Evolutionary conservation across 2,113 vertebrate genomes (phyloP).

Genomic region (Elaphurus davidianus): DNA sequence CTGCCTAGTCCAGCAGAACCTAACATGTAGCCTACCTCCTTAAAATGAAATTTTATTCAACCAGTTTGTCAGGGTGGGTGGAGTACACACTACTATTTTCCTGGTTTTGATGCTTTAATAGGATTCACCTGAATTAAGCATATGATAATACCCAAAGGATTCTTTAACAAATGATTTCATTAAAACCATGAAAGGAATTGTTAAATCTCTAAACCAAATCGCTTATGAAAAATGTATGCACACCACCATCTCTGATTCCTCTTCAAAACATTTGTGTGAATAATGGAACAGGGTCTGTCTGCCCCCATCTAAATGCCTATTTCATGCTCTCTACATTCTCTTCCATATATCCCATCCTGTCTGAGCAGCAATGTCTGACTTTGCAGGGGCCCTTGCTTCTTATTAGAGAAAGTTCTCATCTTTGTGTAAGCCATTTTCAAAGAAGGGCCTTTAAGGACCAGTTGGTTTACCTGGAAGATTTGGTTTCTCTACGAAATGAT

Average conservation of each 20-base stretch:
- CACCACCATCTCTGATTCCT: neutral
- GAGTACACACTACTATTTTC: neutral
- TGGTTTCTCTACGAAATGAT: neutral
- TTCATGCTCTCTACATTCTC: neutral
- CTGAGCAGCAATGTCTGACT: neutral
- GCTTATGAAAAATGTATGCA: neutral
- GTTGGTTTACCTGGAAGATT: conserved; percentile 2
- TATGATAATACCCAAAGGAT: neutral
- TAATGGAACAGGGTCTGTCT: neutral
- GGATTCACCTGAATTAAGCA: neutral
- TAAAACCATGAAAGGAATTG: neutral
- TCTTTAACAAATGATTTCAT: neutral
- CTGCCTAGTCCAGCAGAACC: neutral
- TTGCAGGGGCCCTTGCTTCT: neutral
- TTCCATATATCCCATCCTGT: neutral
- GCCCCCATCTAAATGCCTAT: neutral
- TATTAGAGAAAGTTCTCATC: neutral
- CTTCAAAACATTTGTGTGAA: neutral
- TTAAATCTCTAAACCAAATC: neutral
- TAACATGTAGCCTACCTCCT: neutral
- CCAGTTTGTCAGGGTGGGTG: neutral
- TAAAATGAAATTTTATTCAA: neutral
- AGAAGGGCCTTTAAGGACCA: conserved; percentile 29
- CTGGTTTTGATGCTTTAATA: neutral
- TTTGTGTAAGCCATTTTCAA: conserved; percentile 10